Conservation (phyloP, 2,888 invertebrate species). For the Conchocele bisecta region DNA sequence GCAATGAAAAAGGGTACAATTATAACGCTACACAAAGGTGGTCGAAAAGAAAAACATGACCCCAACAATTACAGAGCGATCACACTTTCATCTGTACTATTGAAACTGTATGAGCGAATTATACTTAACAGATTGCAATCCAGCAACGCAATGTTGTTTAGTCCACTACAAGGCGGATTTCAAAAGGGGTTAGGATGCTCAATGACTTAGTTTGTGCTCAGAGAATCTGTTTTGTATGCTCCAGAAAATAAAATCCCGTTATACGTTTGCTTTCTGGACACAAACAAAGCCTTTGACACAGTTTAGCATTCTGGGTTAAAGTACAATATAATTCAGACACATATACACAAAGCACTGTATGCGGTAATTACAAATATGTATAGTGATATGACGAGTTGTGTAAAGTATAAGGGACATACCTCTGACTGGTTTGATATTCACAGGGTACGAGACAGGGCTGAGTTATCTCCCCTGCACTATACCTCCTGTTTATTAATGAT, state of each 20-base stretch:
- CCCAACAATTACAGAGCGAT: slow-evolving; percentile 2
- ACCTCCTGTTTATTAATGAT: slow-evolving; percentile 1
- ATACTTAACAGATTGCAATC: neutral
- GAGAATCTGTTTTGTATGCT: slow-evolving; percentile 3
- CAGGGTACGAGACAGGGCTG: slow-evolving; percentile 11
- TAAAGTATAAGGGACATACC: neutral
- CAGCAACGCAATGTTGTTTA: neutral
- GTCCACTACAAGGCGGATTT: slow-evolving; percentile 4
- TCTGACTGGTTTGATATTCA: neutral
- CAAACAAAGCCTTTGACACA: slow-evolving; percentile 6
- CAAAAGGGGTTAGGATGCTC: neutral
- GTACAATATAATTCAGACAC: too few species aligned
- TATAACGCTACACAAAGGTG: slow-evolving; percentile 9
- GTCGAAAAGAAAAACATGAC: neutral
- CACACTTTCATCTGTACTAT: slow-evolving; percentile 6
- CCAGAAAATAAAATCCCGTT: slow-evolving; percentile 6
- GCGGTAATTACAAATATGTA: neutral
- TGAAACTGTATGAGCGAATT: slow-evolving; percentile 9
- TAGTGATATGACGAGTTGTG: neutral
- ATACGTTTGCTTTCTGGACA: slow-evolving; percentile 11
- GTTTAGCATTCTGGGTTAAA: slow-evolving; percentile 11
- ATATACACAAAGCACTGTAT: neutral
- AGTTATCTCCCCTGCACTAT: neutral
- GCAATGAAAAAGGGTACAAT: slow-evolving; percentile 1
- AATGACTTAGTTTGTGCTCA: slow-evolving; percentile 2